These are phyloP conservation scores for Todus mexicanus DNA, from an alignment of 2,797 vertebrate genomes.

Conservation along the genomic window DNA sequence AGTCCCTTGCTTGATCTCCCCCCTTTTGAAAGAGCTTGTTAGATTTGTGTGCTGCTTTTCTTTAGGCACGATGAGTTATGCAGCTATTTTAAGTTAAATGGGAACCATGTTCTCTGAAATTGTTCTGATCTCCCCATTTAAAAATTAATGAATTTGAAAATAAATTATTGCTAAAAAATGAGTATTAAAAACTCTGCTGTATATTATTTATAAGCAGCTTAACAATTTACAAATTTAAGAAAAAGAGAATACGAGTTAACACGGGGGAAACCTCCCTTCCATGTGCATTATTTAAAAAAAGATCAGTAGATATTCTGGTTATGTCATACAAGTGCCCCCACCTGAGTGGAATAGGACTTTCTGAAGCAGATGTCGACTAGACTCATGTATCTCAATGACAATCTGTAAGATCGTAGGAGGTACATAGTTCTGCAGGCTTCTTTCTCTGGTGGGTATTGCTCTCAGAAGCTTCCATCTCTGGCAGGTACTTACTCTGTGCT, in stretches of 20 bases:
- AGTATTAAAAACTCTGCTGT: neutral
- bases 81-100: slow-evolving; percentile 6
- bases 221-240: neutral
- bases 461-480: neutral
- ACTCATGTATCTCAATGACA: fast-evolving
- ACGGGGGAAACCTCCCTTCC: neutral
- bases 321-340: fast-evolving
- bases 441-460: neutral
- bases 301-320: neutral
- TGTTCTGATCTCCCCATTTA: neutral
- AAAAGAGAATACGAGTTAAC: neutral
- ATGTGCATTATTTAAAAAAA: neutral
- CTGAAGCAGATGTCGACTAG: neutral
- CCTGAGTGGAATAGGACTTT: neutral
- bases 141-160: slow-evolving; percentile 2
- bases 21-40: neutral
- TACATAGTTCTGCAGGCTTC: fast-evolving
- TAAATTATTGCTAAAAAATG: neutral
- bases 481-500: neutral
- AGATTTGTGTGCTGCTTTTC: neutral
- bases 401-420: neutral
- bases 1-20: neutral
- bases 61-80: neutral
- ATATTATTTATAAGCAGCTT: neutral
- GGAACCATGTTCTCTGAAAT: slow-evolving; percentile 20